phyloP scores from a whole-genome alignment of 2,113 vertebrate species.

The Mustela nigripes region DNA sequence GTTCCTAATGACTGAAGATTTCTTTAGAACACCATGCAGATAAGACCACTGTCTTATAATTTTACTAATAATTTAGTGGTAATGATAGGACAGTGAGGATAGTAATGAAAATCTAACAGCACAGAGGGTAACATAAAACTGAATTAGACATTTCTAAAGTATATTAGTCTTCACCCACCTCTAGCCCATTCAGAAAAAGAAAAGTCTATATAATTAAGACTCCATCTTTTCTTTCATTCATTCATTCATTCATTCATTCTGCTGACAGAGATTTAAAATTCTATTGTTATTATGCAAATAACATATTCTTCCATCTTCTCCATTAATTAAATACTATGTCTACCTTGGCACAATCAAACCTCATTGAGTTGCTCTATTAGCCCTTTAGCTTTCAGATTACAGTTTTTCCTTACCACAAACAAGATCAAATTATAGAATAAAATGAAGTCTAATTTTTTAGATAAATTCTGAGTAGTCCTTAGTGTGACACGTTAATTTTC shows the following conservation, averaged over 20 bases:
- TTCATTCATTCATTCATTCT: not conserved
- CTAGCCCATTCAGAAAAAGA: not conserved
- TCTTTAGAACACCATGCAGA: not conserved
- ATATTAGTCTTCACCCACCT: not conserved
- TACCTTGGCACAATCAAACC: not conserved
- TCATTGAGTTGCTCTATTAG: not conserved
- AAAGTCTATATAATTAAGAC: not conserved
- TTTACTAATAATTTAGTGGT: not conserved
- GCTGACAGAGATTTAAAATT: not conserved
- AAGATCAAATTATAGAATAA: not conserved
- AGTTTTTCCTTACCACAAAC: not conserved
- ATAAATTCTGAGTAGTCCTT: slow-evolving; percentile 27
- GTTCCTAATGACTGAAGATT: not conserved
- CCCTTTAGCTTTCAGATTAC: not conserved
- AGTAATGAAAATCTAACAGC: not conserved
- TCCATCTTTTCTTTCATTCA: not conserved
- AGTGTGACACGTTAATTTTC: not conserved
- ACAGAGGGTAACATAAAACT: not conserved
- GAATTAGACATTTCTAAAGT: not conserved
- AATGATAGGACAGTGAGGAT: not conserved
- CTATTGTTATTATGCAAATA: not conserved
- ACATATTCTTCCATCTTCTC: not conserved
- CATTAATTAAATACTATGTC: not conserved
- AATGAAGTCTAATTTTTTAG: not conserved
- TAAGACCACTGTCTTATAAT: not conserved